Percentiles rank a stretch among this genome's conserved stretches.
phyloP scores from a whole-genome alignment of 2,797 vertebrate genomes.

The Borostomias antarcticus region DNA sequence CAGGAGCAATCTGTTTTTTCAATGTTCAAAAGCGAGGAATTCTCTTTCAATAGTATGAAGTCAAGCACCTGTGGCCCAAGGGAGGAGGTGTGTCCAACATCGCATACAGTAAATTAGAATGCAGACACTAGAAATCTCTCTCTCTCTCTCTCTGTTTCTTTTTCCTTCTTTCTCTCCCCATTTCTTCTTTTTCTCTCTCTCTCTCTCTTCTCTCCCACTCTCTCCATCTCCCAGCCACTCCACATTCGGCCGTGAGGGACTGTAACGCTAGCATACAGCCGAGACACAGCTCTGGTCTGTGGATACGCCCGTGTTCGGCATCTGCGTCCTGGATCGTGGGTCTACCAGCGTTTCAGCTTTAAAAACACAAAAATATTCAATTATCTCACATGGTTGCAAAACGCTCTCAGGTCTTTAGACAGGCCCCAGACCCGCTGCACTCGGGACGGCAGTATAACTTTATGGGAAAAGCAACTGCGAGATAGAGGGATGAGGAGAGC shows the following conservation, averaged over 20 bases:
- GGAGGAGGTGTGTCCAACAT: neutral
- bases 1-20: constrained; percentile 1
- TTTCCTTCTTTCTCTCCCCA: neutral
- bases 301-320: constrained; percentile 13
- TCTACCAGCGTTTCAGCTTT: too few relatives aligned
- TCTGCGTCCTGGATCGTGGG: constrained; percentile 27
- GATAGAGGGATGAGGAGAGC: constrained; percentile 31
- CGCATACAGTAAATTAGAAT: neutral
- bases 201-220: neutral
- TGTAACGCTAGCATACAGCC: constrained; percentile 16
- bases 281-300: constrained; percentile 19
- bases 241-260: neutral
- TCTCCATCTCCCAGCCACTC: neutral
- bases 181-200: neutral
- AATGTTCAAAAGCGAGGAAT: constrained; percentile 5
- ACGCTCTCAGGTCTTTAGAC: constrained; percentile 42
- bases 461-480: constrained; percentile 45
- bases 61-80: constrained; percentile 1
- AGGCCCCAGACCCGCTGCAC: constrained; percentile 30
- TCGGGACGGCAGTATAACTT: constrained; percentile 25
- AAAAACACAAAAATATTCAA: constrained; percentile 48
- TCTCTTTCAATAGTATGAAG: constrained; percentile 7
- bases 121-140: neutral
- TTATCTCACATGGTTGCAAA: constrained; percentile 33
- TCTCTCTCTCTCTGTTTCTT: neutral